Base-by-base conservation (phyloP, 2,888 invertebrate species). In the Drosophila atroscutellata region DNA sequence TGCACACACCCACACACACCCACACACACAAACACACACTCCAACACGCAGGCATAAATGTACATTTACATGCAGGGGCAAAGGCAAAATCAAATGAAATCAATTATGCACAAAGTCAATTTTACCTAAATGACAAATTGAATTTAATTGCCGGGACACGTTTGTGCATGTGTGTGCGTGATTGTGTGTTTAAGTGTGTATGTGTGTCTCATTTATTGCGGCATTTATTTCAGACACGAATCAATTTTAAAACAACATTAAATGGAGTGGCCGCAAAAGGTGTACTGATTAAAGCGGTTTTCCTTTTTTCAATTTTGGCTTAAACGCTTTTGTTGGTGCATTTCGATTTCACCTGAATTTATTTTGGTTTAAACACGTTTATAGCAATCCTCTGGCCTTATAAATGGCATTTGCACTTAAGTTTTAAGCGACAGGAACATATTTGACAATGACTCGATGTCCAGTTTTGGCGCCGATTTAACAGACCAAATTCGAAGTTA, bases 91-190 rank as follows among this genome's bases (percentile, higher is more conserved):
- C 84, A 81, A 83, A 83, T 86, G 75, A 86, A 83, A 85, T 83
- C 86, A 83, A 83, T 83, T 85, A 85, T 83, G 83, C 71, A 71
- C 68, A 83, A 83, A 83, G 83, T 83, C 86, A 85, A 77, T 79
- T 83, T 73, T 69, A 66, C 57, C 79, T 75, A 70, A 84, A 80
- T 80, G 80, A 85, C 83, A 83, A 83, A 83, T 85, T 83, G 77
- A 83, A 83, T 83, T 83, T 83, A 82, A 81, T 81, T 81, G 81
- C 78, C 67, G 55, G 68, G 42, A 81, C 71, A 81, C 68, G 83
- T 81, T 69, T 32, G 32, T 32, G 59, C 61, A 50, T 28, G n/a
- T 39, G 47, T 49, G 49, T 60, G 47, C 32, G 26, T 64, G 24
- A 15, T 26, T 24, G 45, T 24, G 39, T 39, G 9, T 9, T 39